Evolutionary conservation across 2,797 vertebrate species (phyloP).

Genomic region (Ibycter americanus): DNA sequence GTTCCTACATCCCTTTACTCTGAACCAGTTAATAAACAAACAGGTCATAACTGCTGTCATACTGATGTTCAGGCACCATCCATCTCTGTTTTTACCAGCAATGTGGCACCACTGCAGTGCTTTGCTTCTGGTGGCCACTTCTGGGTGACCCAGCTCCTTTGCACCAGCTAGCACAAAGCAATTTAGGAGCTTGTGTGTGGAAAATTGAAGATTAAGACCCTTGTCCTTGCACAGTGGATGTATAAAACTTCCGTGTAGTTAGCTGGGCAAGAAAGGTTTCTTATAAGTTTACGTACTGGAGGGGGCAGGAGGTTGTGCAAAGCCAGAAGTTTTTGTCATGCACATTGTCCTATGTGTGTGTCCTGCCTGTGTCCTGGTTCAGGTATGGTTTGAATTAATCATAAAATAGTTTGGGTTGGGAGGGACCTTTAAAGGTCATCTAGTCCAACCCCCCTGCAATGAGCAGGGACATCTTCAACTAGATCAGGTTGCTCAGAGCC

Average conservation of each 20-base stretch:
- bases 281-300: background rate
- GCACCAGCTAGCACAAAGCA: background rate
- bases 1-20: background rate
- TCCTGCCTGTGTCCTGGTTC: background rate
- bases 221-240: background rate
- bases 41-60: background rate
- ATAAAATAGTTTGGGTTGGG: background rate
- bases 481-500: background rate
- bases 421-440: background rate
- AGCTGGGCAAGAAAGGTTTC: background rate
- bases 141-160: background rate
- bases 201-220: background rate
- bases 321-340: background rate
- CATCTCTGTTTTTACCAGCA: accelerated
- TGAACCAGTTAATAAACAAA: background rate
- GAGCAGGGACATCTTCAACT: background rate
- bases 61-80: background rate
- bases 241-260: background rate
- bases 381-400: background rate
- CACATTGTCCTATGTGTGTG: background rate
- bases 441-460: background rate
- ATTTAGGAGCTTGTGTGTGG: background rate
- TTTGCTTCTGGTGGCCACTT: background rate
- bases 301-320: background rate
- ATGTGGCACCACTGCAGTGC: background rate